Percentiles rank a stretch among this genome's conserved stretches.
These are phyloP conservation scores for Diachrysia chrysitis DNA, from an alignment of 2,888 invertebrate species.

Conservation along the genomic window DNA sequence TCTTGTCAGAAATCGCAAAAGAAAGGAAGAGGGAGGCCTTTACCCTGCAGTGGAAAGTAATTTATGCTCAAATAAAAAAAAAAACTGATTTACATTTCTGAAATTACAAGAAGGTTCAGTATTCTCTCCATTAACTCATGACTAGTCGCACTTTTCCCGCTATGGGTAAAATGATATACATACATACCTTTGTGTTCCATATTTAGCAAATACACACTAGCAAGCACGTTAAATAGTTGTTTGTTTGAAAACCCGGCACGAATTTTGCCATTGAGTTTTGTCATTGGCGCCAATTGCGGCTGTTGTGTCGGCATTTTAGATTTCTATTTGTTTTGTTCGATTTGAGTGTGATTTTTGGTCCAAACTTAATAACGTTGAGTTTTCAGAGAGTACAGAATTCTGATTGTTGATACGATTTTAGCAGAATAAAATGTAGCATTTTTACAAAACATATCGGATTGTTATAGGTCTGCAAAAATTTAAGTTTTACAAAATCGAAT, in stretches of 20 bases:
- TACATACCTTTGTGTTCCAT: neutral
- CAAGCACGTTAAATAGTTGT: slow-evolving; percentile 22
- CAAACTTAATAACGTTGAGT: neutral
- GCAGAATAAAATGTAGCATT: neutral
- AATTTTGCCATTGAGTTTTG: slow-evolving; percentile 40
- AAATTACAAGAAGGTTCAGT: neutral
- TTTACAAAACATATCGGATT: neutral
- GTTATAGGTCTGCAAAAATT: neutral
- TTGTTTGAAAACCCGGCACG: slow-evolving; percentile 32
- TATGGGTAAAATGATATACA: neutral
- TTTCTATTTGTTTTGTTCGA: slow-evolving; percentile 36
- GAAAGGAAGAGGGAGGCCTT: too few species aligned
- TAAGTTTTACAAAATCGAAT: neutral
- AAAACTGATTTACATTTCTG: neutral
- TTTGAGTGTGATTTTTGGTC: slow-evolving; percentile 13
- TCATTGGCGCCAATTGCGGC: slow-evolving; percentile 45
- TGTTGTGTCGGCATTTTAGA: slow-evolving; percentile 24
- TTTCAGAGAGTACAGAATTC: neutral
- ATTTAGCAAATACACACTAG: neutral
- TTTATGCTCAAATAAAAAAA: too few species aligned
- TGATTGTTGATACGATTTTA: neutral
- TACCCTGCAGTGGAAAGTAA: too few species aligned
- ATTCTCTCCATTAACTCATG: neutral
- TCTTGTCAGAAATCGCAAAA: too few species aligned
- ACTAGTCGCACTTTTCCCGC: too few species aligned